Evolutionary conservation across 2,797 vertebrate species (phyloP).

Genomic region (Semotilus atromaculatus): DNA sequence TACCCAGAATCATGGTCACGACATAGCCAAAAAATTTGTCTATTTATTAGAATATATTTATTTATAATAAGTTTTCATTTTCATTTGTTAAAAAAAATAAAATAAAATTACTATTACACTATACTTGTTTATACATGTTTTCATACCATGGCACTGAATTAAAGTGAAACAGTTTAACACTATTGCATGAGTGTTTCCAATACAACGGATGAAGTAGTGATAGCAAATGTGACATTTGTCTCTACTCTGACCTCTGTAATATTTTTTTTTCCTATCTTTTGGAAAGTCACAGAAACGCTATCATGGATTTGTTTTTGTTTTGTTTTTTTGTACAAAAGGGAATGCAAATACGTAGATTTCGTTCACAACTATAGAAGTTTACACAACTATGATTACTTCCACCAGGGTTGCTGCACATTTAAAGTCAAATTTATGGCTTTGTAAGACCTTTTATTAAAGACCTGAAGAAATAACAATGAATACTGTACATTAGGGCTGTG

Average conservation of each 20-base stretch:
- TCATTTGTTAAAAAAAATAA: background rate
- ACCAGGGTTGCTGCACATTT: background rate
- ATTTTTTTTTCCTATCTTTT: background rate
- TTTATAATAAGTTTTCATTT: no score
- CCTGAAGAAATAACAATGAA: no score
- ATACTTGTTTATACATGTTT: background rate
- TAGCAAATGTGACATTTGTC: no score
- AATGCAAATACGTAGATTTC: background rate
- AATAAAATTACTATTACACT: background rate
- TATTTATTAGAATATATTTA: background rate
- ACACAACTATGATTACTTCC: background rate
- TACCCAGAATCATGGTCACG: background rate
- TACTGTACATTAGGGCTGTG: no score
- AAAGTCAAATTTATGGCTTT: no score
- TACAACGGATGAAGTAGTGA: no score
- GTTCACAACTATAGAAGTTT: background rate
- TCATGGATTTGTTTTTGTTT: background rate
- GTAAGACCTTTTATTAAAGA: no score
- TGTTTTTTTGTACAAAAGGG: background rate
- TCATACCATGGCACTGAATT: background rate
- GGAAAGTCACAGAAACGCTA: background rate
- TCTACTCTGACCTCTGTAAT: background rate
- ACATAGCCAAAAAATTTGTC: background rate
- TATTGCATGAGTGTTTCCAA: background rate
- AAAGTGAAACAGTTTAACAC: background rate